Base-by-base conservation (phyloP, 92 coral and sea anemone genomes). In the Epizoanthus ramosus region DNA sequence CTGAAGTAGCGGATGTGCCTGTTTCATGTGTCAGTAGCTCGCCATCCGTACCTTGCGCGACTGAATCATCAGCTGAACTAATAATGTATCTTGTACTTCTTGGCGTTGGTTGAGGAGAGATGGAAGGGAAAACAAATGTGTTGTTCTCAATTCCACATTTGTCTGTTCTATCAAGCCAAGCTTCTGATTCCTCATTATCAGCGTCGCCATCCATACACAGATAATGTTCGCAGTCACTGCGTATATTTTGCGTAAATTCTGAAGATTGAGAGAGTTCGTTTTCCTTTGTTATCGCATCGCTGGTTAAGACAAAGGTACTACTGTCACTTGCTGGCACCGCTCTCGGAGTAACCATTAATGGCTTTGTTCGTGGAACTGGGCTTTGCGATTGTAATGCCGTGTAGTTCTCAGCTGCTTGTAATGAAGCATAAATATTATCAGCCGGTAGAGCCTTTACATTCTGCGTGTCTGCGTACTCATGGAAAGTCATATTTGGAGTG, bases 361-460 rank as follows among this genome's bases (percentile, higher is more conserved):
- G 21, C 15, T 22, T 18, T 13, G n/a, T 18, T 33, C 17, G 75
- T n/a, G 57, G 10, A 25, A 14, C 75, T 6, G n/a, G 23, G 50
- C 72, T 37, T 28, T 1, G 17, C n/a, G 72, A 28, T 8, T 5
- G 10, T 19, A 67, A 33, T 3, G 19, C 72, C 35, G 23, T 10
- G 18, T 45, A 71, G 0, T 9, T 13, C 8, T 16, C 58, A 6
- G 35, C 19, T 41, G 10, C 35, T n/a, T 71, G 28, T 45, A 71
- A 71, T 13, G 74, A 69, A 19, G 74, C 74, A 33, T 69, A 69
- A 18, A 18, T 16, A 39, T 69, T 43, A 35, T 41, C 74, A 69
- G 28, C 7, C 54, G 7, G 54, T 13, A 50, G 15, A 13, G 54
- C 14, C 14, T 50, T 50, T 3, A 9, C 54, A 16, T 50, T 50